Evolutionary conservation across 2,113 vertebrate species (phyloP).

Genomic region (Brachionichthys hirsutus): DNA sequence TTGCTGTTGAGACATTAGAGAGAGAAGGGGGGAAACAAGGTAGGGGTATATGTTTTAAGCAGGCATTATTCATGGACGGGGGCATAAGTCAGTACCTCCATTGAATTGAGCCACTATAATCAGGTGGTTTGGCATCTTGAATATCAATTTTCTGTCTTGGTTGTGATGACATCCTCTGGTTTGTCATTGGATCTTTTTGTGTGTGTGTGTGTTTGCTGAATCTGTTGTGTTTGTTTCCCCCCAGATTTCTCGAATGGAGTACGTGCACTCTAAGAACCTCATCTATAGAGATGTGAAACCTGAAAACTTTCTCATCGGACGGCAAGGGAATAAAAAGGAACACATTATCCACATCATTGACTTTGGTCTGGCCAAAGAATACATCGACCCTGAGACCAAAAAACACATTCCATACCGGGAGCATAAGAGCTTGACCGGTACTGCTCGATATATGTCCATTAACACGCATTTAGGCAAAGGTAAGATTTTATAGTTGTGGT

Average conservation of each 20-base stretch:
- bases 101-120: too few relatives aligned
- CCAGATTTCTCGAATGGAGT: conserved; percentile 98
- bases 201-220: background rate
- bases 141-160: too few relatives aligned
- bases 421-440: conserved; percentile 98
- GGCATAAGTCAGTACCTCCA: too few relatives aligned
- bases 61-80: too few relatives aligned
- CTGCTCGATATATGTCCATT: conserved; percentile 98
- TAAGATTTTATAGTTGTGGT: conserved; percentile 59
- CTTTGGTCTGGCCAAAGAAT: conserved; percentile 99
- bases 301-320: conserved; percentile 97
- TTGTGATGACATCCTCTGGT: background rate
- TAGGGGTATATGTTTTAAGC: too few relatives aligned
- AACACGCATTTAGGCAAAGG: conserved; percentile 99
- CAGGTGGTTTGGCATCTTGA: too few relatives aligned
- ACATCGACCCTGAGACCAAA: conserved; percentile 99
- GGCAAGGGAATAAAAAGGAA: conserved; percentile 97
- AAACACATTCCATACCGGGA: conserved; percentile 99
- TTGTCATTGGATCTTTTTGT: background rate
- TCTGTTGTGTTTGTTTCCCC: conserved; percentile 3
- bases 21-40: too few relatives aligned
- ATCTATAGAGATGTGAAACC: conserved; percentile 99
- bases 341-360: conserved; percentile 99
- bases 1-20: too few relatives aligned
- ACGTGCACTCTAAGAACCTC: conserved; percentile 98